Percentiles rank a stretch among this genome's conserved stretches.
These are phyloP conservation scores for Xenotilapia flavipinnis DNA, from an alignment of 2,113 vertebrate species.

Conservation along the genomic window DNA sequence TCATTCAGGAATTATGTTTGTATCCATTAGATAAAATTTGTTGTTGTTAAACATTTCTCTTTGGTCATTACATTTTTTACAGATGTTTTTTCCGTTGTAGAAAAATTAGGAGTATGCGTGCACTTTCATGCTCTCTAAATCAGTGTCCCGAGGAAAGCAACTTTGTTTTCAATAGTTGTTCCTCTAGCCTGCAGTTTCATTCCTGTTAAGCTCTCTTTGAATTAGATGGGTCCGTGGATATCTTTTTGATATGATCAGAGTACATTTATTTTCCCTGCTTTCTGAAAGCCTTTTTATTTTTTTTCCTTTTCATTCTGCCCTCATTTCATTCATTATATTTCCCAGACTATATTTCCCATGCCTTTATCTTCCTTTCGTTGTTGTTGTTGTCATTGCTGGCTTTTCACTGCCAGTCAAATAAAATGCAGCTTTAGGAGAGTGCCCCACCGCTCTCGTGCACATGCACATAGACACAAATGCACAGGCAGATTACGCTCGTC, in stretches of 20 bases:
- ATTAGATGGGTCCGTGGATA: not conserved
- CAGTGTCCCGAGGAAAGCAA: not conserved
- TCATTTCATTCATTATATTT: conserved; percentile 46
- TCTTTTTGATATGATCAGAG: conserved; percentile 39
- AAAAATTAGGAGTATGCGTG: not conserved
- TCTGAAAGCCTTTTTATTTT: conserved; percentile 43
- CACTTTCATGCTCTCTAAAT: not conserved
- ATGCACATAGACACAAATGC: not conserved
- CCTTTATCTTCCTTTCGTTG: conserved; percentile 37
- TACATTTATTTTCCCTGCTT: conserved; percentile 17
- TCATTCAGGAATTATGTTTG: not conserved
- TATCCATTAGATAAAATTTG: not conserved
- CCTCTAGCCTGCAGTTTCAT: not conserved
- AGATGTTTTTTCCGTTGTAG: not conserved
- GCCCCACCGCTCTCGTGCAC: not conserved
- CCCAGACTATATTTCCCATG: conserved; percentile 3
- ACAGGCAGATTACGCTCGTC: not conserved
- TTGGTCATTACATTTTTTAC: not conserved
- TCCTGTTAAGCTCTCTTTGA: not conserved
- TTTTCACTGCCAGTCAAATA: conserved; percentile 43
- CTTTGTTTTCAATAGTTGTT: not conserved
- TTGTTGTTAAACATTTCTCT: not conserved
- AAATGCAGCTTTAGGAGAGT: conserved; percentile 18
- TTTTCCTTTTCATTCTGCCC: conserved; percentile 45
- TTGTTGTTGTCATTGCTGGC: conserved; percentile 31